Evolutionary conservation across 2,113 vertebrate species (phyloP).

Genomic region (Eulacestoma nigropectus): DNA sequence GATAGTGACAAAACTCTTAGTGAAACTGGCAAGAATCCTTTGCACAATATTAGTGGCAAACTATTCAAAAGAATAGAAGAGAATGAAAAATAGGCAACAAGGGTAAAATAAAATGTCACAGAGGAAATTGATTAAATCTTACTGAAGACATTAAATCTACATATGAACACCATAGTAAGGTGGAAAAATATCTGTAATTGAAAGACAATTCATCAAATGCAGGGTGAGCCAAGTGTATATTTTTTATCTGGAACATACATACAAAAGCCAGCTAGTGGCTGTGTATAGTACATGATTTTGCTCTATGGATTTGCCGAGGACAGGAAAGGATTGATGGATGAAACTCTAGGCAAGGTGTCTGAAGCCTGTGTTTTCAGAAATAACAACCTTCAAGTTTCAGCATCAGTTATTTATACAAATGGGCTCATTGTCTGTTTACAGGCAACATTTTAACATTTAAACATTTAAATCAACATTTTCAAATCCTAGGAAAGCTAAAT

Average conservation of each 20-base stretch:
- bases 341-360: not conserved
- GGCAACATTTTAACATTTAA: not conserved
- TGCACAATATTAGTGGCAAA: not conserved
- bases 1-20: not conserved
- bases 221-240: not conserved
- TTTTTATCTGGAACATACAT: not conserved
- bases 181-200: not conserved
- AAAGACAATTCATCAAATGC: not conserved
- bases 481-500: not conserved
- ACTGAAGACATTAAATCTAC: not conserved
- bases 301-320: not conserved
- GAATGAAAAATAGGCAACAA: not conserved
- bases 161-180: not conserved
- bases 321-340: not conserved
- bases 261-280: not conserved
- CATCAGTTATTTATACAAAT: not conserved
- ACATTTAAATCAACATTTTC: not conserved
- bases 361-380: not conserved
- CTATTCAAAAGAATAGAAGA: not conserved
- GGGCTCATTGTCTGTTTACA: not conserved
- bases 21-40: not conserved
- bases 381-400: not conserved
- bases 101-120: not conserved
- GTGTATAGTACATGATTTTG: not conserved
- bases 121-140: not conserved